Evolutionary conservation across 92 coral and sea anemone species (phyloP), one percentile per base, ranked within the genome.

Genomic region (Muricea muricata): DNA sequence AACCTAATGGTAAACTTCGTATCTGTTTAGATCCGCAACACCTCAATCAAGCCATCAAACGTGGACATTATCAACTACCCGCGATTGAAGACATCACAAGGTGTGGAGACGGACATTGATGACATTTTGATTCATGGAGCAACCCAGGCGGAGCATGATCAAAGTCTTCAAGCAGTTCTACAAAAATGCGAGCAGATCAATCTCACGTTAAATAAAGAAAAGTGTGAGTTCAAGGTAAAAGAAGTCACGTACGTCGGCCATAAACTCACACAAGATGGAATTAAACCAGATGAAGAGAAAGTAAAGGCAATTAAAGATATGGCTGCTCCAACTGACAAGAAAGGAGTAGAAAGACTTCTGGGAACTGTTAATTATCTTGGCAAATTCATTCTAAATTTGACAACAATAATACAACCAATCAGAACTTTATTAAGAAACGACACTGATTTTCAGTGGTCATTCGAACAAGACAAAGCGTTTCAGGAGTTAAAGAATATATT

Each of bases 171-270:
- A 24, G 34, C 76, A 31, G 88, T 75, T 55, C 74, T 85, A 12
- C 66, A 85, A 63, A 72, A 78, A 83, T 73, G 87, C 47, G 81
- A 29, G 42, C 35, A 11, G 65, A 3, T 48, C 21, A 48, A 48
- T 18, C 21, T 48, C 7, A 48, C 56, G 14, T 48, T 48, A 48
- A 48, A 84, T 34, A 55, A 37, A 39, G 88, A 85, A 55, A 85
- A 76, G 56, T 85, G 84, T 31, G 84, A 73, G 52, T 84, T 85
- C 60, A 42, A 77, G 32, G 58, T 54, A 58, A 26, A 35, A 41
- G 84, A 85, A 85, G 69, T 85, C 46, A 85, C 88, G 63, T 85
- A 76, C 33, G 76, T 75, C 33, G 85, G 89, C 33, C 86, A 68
- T 65, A 87, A 87, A 61, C 54, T 80, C 58, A 56, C 82, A 3